phyloP scores from a whole-genome alignment of 2,113 vertebrate genomes.

The Balaenoptera acutorostrata region DNA sequence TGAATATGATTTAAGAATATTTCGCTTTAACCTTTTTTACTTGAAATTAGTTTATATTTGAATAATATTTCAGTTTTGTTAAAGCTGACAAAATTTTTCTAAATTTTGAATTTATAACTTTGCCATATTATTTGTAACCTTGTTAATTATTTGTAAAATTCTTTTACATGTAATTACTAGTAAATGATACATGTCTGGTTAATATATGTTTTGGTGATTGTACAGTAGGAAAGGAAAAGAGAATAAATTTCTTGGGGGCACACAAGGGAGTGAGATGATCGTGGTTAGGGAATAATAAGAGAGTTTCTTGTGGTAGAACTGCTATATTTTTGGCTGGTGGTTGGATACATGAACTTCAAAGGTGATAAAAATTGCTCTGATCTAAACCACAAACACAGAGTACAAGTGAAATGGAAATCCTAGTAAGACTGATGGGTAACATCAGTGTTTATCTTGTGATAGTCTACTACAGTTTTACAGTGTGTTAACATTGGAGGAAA shows the following conservation, averaged over 20 bases:
- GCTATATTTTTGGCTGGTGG: neutral
- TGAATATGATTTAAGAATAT: neutral
- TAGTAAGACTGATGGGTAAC: neutral
- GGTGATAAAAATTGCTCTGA: neutral
- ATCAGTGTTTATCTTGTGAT: neutral
- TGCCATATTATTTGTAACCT: neutral
- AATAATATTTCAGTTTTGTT: neutral
- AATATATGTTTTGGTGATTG: neutral
- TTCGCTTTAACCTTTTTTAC: neutral
- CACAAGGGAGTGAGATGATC: neutral
- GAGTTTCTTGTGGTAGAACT: neutral
- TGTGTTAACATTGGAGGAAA: neutral
- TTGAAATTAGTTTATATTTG: neutral
- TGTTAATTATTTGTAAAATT: neutral
- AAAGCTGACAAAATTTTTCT: neutral
- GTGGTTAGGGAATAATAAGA: neutral
- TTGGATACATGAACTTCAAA: neutral
- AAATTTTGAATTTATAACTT: neutral
- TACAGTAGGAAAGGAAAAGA: neutral
- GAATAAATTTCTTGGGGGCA: neutral
- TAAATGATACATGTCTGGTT: neutral
- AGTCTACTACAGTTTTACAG: neutral
- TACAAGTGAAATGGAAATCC: neutral
- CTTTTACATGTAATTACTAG: neutral
- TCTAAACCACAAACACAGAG: neutral